Evolutionary conservation across 2,888 invertebrate genomes (phyloP), one percentile per base, ranked within the genome.

Genomic region (Tipula helvola): DNA sequence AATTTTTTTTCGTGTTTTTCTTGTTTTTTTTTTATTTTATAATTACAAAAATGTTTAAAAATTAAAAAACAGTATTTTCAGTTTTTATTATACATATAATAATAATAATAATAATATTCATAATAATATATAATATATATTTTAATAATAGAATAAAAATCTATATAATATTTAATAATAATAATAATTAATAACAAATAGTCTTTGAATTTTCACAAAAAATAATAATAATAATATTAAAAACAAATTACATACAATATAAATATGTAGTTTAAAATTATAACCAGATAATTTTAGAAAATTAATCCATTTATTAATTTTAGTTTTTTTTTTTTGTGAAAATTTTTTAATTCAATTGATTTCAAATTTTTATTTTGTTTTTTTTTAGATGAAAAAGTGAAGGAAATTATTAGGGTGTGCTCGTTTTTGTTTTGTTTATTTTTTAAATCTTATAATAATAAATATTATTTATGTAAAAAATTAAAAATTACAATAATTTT

Each of bases 21-120:
- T 52, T 13, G n/a, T 28, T 28, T 71, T 71, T 71, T 28, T 71
- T 52, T 71, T 28, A 71, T 71, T 71, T 71, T 28, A 71, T 71
- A 71, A 71, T 71, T 71, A 71, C 71, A 71, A 71, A 71, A 71
- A 28, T 3, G 8, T 71, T 71, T 71, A 28, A 71, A 71, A 71
- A 71, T 71, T 71, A 71, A 71, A 71, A 71, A 71, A 71, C 71
- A 71, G 28, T 71, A 71, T 71, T 71, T 71, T 71, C 71, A 71
- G 71, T 71, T 71, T 71, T 71, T 71, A 71, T 71, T 71, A 71
- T 71, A 71, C 71, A 71, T 71, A 71, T 71, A 71, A 71, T 71
- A 71, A 52, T 52, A 52, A 52, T 52, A 52, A 52, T 52, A 52
- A 71, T 71, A 57, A 57, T 57, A 57, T 57, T 57, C 16, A 57